Conservation (phyloP, 1,140 invertebrate species). For the Heliothis virescens region DNA sequence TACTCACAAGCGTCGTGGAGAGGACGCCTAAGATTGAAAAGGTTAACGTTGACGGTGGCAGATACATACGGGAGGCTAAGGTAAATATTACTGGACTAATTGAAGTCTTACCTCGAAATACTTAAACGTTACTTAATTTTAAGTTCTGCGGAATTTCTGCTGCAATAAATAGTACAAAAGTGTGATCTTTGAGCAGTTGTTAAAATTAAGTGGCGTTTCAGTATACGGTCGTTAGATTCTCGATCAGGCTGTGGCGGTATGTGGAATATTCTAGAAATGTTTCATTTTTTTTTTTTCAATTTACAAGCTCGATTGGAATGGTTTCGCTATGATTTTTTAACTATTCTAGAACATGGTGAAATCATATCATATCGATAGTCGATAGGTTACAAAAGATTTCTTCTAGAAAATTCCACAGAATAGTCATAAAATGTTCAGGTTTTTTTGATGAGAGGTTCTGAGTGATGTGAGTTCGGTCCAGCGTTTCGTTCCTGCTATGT, state of each 20-base stretch:
- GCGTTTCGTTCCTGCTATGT: conserved; percentile 41
- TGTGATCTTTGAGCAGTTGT: no score
- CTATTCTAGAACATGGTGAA: background rate
- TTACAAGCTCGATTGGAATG: background rate
- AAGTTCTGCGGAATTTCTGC: no score
- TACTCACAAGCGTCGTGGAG: conserved; percentile 96
- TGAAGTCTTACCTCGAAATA: background rate
- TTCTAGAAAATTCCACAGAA: conserved; percentile 1
- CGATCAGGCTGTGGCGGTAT: conserved; percentile 54
- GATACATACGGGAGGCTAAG: conserved; percentile 99
- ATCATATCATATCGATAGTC: background rate
- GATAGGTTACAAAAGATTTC: background rate
- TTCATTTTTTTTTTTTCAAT: background rate
- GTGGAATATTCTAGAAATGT: background rate
- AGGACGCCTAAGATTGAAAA: conserved; percentile 97
- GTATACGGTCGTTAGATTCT: background rate
- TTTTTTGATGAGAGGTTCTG: conserved; percentile 46
- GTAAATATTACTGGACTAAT: conserved; percentile 88
- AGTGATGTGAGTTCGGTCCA: conserved; percentile 44
- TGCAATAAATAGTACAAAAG: no score
- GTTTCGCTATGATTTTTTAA: background rate
- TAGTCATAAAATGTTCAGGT: background rate
- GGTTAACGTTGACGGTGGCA: conserved; percentile 97
- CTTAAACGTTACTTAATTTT: no score
- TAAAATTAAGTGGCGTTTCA: no score